Conservation (phyloP, 2,113 vertebrate species). For the Dromaius novaehollandiae region DNA sequence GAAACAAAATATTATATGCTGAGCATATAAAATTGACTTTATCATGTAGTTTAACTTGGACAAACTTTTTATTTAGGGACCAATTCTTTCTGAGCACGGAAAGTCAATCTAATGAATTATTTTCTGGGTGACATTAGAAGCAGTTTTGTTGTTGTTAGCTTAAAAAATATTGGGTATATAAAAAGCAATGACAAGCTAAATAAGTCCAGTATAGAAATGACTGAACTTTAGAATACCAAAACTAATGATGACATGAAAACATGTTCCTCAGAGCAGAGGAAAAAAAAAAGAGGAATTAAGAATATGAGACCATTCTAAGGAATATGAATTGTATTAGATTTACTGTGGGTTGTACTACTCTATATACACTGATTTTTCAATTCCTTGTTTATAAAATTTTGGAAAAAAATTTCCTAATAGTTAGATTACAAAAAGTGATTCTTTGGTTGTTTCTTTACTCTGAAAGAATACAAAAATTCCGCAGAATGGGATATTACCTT, state of each 20-base stretch:
- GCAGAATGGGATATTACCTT: not conserved
- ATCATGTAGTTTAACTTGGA: not conserved
- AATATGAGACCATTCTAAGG: not conserved
- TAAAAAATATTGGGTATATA: not conserved
- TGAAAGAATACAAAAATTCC: not conserved
- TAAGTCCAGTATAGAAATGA: not conserved
- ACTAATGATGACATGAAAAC: not conserved
- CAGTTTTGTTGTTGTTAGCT: not conserved
- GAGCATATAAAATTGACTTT: not conserved
- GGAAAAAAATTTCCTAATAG: not conserved
- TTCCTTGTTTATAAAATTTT: not conserved
- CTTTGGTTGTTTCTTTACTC: not conserved
- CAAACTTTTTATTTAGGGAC: not conserved
- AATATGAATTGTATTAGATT: not conserved
- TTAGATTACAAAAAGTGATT: not conserved
- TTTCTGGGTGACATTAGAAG: not conserved
- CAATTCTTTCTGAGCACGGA: not conserved
- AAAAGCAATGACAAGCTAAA: not conserved
- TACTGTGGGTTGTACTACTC: not conserved
- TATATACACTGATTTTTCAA: not conserved
- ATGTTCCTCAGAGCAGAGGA: fast-evolving
- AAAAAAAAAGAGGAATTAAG: not conserved
- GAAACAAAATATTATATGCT: not conserved
- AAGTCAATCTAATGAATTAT: not conserved
- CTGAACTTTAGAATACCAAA: not conserved